Conservation (phyloP, 2,797 vertebrate genomes). For the Pempheris klunzingeri region DNA sequence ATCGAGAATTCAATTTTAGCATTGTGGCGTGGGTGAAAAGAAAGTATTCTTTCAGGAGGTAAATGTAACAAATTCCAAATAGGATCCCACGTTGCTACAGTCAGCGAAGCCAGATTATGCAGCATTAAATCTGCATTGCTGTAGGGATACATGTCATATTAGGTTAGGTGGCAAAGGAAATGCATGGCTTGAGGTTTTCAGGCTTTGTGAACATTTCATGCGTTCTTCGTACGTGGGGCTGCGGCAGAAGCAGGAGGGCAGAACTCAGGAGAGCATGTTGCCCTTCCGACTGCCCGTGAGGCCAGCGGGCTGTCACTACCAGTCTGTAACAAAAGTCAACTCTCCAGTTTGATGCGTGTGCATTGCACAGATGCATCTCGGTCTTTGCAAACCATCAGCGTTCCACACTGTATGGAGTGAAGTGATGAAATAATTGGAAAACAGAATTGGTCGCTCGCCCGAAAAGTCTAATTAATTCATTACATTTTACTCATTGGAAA, state of each 20-base stretch:
- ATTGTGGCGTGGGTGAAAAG: constrained; percentile 79
- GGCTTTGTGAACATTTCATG: constrained; percentile 73
- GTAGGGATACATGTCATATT: constrained; percentile 79
- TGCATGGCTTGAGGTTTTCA: constrained; percentile 67
- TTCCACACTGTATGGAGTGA: constrained; percentile 15
- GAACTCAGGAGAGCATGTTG: constrained; percentile 68
- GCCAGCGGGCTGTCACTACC: constrained; percentile 69
- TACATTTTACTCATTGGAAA: background rate
- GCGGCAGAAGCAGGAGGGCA: constrained; percentile 63
- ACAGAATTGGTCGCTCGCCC: no score
- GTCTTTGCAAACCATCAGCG: constrained; percentile 34
- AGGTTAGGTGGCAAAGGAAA: constrained; percentile 71
- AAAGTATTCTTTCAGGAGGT: constrained; percentile 75
- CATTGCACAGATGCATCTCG: constrained; percentile 52
- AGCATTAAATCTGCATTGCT: constrained; percentile 76
- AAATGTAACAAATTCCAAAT: constrained; percentile 80
- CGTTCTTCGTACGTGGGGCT: constrained; percentile 51
- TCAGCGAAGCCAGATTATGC: constrained; percentile 74
- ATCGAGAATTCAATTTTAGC: constrained; percentile 83
- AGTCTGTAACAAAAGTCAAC: constrained; percentile 66
- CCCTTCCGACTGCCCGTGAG: constrained; percentile 69
- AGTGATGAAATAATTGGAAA: constrained; percentile 6
- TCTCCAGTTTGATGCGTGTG: constrained; percentile 59
- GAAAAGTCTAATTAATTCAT: no score
- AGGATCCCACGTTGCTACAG: constrained; percentile 74